Percentiles rank a stretch among this genome's conserved stretches.
Conservation (phyloP, 2,888 invertebrate genomes). For the Camptogramma bilineatum region DNA sequence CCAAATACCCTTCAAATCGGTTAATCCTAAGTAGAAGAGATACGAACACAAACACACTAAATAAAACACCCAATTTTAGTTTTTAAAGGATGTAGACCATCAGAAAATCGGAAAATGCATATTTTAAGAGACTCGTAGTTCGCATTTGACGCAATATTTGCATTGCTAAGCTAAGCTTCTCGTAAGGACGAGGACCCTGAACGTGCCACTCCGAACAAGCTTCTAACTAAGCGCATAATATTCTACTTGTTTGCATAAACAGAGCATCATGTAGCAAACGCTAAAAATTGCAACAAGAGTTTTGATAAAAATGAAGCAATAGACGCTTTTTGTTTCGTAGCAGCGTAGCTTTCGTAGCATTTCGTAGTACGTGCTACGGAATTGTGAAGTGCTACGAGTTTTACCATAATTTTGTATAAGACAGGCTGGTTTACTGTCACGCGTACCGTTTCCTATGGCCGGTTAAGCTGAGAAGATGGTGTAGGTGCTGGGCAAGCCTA, state of each 20-base stretch:
- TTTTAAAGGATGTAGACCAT: too few relatives aligned
- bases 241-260: slow-evolving; percentile 18
- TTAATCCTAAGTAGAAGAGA: too few relatives aligned
- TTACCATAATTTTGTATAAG: too few relatives aligned
- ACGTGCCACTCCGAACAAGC: slow-evolving; percentile 19
- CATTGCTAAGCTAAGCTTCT: slow-evolving; percentile 22
- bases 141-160: slow-evolving; percentile 7
- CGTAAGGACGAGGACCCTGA: slow-evolving; percentile 14
- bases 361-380: slow-evolving; percentile 6
- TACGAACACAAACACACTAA: too few relatives aligned
- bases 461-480: too few relatives aligned
- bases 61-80: too few relatives aligned
- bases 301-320: neutral
- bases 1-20: too few relatives aligned
- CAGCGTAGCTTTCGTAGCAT: slow-evolving; percentile 9
- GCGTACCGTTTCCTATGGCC: too few relatives aligned
- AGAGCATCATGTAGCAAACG: slow-evolving; percentile 2
- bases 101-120: too few relatives aligned
- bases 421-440: too few relatives aligned
- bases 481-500: too few relatives aligned
- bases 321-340: neutral
- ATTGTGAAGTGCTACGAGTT: slow-evolving; percentile 8
- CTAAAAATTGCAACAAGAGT: slow-evolving; percentile 1
- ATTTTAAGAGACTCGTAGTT: too few relatives aligned
- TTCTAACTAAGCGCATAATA: slow-evolving; percentile 19